phyloP scores from a whole-genome alignment of 2,888 invertebrate genomes.

The Drosophila cognata region DNA sequence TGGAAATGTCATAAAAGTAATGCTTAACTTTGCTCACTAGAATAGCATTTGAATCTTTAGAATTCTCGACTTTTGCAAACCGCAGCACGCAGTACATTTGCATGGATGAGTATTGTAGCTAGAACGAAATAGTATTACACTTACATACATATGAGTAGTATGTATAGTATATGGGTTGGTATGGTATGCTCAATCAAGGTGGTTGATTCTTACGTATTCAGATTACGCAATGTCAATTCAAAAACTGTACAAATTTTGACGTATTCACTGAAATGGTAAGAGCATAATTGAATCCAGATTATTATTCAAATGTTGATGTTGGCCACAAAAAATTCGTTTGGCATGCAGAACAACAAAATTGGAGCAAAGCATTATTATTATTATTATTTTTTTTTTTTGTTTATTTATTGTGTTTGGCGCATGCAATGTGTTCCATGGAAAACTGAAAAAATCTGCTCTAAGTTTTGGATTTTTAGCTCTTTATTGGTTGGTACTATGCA shows the following conservation, averaged over 20 bases:
- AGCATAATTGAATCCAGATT: constrained; percentile 60
- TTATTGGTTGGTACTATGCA: constrained; percentile 55
- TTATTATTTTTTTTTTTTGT: background rate
- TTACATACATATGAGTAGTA: constrained; percentile 14
- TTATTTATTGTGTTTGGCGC: constrained; percentile 18
- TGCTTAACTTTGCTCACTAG: constrained; percentile 8
- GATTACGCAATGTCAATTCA: constrained; percentile 64
- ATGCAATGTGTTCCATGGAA: constrained; percentile 26
- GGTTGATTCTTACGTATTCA: constrained; percentile 62
- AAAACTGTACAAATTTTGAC: constrained; percentile 68
- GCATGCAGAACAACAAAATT: constrained; percentile 53
- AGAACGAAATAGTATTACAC: constrained; percentile 42
- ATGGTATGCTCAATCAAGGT: constrained; percentile 61
- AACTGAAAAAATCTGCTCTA: constrained; percentile 25
- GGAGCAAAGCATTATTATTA: background rate
- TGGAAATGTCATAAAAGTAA: constrained; percentile 8
- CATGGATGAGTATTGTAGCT: constrained; percentile 44
- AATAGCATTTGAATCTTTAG: constrained; percentile 1
- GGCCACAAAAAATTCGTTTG: constrained; percentile 5
- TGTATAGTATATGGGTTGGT: constrained; percentile 35
- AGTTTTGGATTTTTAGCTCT: constrained; percentile 44
- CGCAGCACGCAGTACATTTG: constrained; percentile 14
- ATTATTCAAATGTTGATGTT: constrained; percentile 38
- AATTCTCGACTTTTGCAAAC: constrained; percentile 23
- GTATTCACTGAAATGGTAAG: constrained; percentile 77